phyloP scores from a whole-genome alignment of 2,888 invertebrate genomes.

The Epinotia ramella region DNA sequence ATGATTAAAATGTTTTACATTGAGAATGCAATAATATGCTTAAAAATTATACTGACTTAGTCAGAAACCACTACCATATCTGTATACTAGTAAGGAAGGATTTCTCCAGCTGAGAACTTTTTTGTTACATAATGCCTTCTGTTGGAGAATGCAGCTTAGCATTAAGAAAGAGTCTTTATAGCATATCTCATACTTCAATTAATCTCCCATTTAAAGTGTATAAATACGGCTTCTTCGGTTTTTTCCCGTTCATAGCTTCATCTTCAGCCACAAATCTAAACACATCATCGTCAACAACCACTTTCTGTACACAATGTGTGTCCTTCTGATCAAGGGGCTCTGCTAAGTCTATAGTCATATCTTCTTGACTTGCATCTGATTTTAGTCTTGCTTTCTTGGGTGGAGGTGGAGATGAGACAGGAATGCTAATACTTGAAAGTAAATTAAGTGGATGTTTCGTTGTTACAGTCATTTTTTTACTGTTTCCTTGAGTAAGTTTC shows the following conservation, averaged over 20 bases:
- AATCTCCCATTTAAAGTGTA: neutral
- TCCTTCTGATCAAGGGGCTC: slow-evolving; percentile 21
- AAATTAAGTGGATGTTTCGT: neutral
- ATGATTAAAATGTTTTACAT: neutral
- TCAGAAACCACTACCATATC: neutral
- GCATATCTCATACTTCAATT: too few relatives aligned
- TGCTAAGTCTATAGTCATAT: slow-evolving; percentile 21
- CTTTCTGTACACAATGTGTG: slow-evolving; percentile 6
- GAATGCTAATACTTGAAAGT: slow-evolving; percentile 2
- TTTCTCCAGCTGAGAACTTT: neutral
- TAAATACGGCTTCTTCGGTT: slow-evolving; percentile 8
- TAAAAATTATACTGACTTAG: neutral
- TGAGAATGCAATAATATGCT: neutral
- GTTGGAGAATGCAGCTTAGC: too few relatives aligned
- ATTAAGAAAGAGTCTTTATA: too few relatives aligned
- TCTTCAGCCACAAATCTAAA: slow-evolving; percentile 24
- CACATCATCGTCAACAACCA: slow-evolving; percentile 22
- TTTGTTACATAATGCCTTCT: neutral
- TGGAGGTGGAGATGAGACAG: neutral
- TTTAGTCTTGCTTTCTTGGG: neutral
- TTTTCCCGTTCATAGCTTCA: neutral
- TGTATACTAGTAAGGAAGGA: too few relatives aligned
- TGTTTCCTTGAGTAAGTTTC: neutral
- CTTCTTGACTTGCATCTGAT: neutral
- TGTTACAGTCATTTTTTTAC: neutral